Evolutionary conservation across 2,888 invertebrate species (phyloP).

Genomic region (Synanthedon andrenaeformis): DNA sequence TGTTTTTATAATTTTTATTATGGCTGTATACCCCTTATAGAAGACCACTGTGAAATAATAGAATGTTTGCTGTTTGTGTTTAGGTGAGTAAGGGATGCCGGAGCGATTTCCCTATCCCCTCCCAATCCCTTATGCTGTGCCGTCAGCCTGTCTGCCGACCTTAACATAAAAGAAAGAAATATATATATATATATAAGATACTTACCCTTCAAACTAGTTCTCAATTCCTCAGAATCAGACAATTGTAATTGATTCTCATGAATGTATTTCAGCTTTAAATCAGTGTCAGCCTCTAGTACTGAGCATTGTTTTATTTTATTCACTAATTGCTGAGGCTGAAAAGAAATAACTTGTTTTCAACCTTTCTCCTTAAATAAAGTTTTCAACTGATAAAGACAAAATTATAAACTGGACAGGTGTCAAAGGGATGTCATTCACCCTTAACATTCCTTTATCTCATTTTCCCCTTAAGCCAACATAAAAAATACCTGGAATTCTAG

Average conservation of each 20-base stretch:
- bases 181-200: background rate
- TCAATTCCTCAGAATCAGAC: conserved; percentile 82
- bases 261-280: conserved; percentile 75
- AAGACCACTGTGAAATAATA: too few relatives aligned
- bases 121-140: too few relatives aligned
- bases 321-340: conserved; percentile 77
- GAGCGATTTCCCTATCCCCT: too few relatives aligned
- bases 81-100: too few relatives aligned
- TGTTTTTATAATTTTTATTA: too few relatives aligned
- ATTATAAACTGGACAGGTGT: background rate
- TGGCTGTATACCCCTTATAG: too few relatives aligned
- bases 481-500: conserved; percentile 80
- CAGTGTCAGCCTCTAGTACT: conserved; percentile 79
- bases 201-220: conserved; percentile 83
- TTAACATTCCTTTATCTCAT: too few relatives aligned
- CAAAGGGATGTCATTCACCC: too few relatives aligned
- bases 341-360: conserved; percentile 9
- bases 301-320: conserved; percentile 81
- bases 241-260: conserved; percentile 77
- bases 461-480: background rate
- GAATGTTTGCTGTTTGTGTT: too few relatives aligned
- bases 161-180: too few relatives aligned
- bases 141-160: too few relatives aligned
- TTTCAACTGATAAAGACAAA: background rate
- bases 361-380: too few relatives aligned